Conservation (phyloP, 1,140 invertebrate species). For the Dreissena polymorpha region DNA sequence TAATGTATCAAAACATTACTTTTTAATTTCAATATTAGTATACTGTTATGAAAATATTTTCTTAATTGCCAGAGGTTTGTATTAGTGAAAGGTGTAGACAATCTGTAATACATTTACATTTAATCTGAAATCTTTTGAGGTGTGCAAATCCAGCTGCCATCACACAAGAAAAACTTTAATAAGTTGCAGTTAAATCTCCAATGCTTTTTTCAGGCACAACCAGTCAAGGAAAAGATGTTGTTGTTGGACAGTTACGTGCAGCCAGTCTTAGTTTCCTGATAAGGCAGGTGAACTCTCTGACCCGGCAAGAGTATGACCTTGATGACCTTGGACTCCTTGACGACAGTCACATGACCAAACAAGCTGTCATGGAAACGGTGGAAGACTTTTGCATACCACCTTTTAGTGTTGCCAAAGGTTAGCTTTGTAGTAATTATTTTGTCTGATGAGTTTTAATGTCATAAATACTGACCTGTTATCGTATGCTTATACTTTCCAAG, state of each 20-base stretch:
- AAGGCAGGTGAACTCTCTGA: constrained; percentile 67
- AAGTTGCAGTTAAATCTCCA: not conserved
- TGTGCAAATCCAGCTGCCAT: too few relatives aligned
- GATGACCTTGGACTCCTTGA: constrained; percentile 63
- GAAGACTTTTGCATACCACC: constrained; percentile 77
- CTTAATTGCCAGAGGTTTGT: too few relatives aligned
- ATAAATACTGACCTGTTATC: too few relatives aligned
- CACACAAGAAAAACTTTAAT: too few relatives aligned
- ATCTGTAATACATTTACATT: too few relatives aligned
- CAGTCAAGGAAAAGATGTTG: constrained; percentile 59
- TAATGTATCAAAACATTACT: too few relatives aligned
- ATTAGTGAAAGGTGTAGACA: too few relatives aligned
- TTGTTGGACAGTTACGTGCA: constrained; percentile 51
- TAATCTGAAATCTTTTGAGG: too few relatives aligned
- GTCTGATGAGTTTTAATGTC: too few relatives aligned
- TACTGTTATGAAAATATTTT: too few relatives aligned
- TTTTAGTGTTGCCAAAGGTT: constrained; percentile 79
- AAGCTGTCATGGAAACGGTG: constrained; percentile 47
- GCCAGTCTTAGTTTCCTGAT: constrained; percentile 70
- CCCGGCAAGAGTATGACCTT: constrained; percentile 60
- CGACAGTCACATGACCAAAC: constrained; percentile 24
- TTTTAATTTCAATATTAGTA: too few relatives aligned
- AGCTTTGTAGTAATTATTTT: not conserved
- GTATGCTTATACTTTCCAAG: too few relatives aligned
- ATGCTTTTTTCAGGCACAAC: constrained; percentile 62